phyloP scores from a whole-genome alignment of 2,113 vertebrate species.

The Paracanthobrama guichenoti region DNA sequence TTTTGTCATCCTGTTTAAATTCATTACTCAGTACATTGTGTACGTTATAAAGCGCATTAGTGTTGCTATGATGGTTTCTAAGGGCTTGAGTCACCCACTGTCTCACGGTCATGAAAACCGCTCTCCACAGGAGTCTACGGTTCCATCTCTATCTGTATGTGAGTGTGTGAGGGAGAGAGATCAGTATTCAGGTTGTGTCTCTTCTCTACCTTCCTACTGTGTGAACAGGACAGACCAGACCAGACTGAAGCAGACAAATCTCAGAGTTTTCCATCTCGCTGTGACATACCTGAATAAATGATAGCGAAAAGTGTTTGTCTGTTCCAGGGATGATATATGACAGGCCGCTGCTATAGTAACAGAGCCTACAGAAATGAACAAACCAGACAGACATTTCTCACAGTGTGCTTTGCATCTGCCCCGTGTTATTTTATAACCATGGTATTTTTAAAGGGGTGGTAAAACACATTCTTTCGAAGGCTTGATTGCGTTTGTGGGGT shows the following conservation, averaged over 20 bases:
- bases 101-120: slow-evolving; percentile 46
- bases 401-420: background rate
- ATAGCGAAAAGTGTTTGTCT: slow-evolving; percentile 3
- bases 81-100: slow-evolving; percentile 24
- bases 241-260: slow-evolving; percentile 26
- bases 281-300: slow-evolving; percentile 13
- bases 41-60: slow-evolving; percentile 41
- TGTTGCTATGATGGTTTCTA: slow-evolving; percentile 53
- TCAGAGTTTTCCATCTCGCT: slow-evolving; percentile 12
- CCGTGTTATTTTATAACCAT: background rate
- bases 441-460: too few species aligned
- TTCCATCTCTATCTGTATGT: slow-evolving; percentile 31
- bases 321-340: background rate
- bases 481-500: too few species aligned
- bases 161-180: slow-evolving; percentile 32
- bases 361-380: background rate
- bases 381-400: background rate
- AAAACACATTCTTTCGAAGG: too few species aligned
- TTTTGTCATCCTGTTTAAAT: slow-evolving; percentile 10
- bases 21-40: slow-evolving; percentile 26
- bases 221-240: slow-evolving; percentile 35
- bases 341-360: slow-evolving; percentile 18
- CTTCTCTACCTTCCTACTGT: slow-evolving; percentile 50
- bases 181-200: slow-evolving; percentile 50
- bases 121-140: slow-evolving; percentile 45